Base-by-base conservation (phyloP, 1,140 invertebrate genomes). In the Homalodisca vitripennis region DNA sequence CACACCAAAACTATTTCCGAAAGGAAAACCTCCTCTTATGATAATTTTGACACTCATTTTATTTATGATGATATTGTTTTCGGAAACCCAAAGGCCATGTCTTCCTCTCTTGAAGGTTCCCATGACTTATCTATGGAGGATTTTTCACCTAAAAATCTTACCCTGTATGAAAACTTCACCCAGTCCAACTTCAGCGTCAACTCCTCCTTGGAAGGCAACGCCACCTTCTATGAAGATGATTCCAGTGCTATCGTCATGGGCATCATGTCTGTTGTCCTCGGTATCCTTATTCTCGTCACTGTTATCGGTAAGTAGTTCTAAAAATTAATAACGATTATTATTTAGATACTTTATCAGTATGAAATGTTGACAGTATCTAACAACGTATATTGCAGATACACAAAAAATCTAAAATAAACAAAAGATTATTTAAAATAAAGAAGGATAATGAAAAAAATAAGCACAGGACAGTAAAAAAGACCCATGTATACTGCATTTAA, bases 241-340 rank as follows among this genome's bases (percentile, higher is more conserved):
- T 30, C 67, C 46, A 41, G 70, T n/a, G 69, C 65, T 24, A 66
- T 74, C 20, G 27, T 73, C 57, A 70, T 74, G 57, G 71, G 67
- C 14, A 74, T 53, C n/a, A 69, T 74, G 3, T 73, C 75, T 26
- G 71, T 75, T 26, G 64, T 75, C 55, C 65, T 75, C 26, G 75
- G 73, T 55, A 71, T 75, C 60, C 57, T 75, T 32, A 75, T 75
- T 22, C 73, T 75, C 46, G 71, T 74, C 17, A 75, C 75, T n/a
- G 73, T 75, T 46, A 74, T 75, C 27, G 75, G 75, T 75, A 60
- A 73, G 70, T 73, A 24, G 24, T 6, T 27, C 20, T 12, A n/a
- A n/a, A n/a, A n/a, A n/a, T n/a, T n/a, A n/a, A n/a, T n/a, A n/a
- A n/a, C n/a, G n/a, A n/a, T n/a, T n/a, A n/a, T n/a, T n/a, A n/a